phyloP scores from a whole-genome alignment of 2,113 vertebrate species.

The Telmatochromis brichardi region DNA sequence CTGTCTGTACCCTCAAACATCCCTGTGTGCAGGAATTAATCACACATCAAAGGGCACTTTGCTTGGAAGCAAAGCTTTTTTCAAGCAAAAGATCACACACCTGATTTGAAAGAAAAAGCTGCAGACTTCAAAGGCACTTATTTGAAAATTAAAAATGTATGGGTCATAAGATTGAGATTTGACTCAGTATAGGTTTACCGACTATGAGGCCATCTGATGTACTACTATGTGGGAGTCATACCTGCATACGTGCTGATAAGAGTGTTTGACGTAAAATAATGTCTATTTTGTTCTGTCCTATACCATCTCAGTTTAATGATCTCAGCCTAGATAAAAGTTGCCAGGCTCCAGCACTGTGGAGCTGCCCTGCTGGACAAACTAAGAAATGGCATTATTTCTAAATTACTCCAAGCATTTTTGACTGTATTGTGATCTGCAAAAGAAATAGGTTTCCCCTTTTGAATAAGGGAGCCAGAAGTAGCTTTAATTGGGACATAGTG shows the following conservation, averaged over 20 bases:
- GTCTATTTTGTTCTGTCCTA: background rate
- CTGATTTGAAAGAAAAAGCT: background rate
- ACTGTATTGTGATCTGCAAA: background rate
- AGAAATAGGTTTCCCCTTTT: background rate
- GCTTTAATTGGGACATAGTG: background rate
- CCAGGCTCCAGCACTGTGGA: background rate
- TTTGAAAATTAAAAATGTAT: background rate
- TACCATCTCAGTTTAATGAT: background rate
- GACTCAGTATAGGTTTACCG: background rate
- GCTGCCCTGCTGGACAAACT: background rate
- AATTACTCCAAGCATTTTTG: background rate
- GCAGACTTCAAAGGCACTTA: background rate
- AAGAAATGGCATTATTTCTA: background rate
- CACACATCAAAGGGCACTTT: background rate
- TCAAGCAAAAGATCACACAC: background rate
- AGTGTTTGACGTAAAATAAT: background rate
- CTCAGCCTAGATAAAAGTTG: background rate
- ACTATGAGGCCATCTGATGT: background rate
- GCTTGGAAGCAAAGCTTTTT: background rate
- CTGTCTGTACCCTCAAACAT: constrained; percentile 77
- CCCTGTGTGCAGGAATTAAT: constrained; percentile 54
- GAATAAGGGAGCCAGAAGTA: background rate
- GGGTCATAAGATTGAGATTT: background rate
- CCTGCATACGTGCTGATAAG: background rate
- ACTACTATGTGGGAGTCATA: background rate